Conservation (phyloP, 2,888 invertebrate genomes). For the Tenthredo distinguenda region DNA sequence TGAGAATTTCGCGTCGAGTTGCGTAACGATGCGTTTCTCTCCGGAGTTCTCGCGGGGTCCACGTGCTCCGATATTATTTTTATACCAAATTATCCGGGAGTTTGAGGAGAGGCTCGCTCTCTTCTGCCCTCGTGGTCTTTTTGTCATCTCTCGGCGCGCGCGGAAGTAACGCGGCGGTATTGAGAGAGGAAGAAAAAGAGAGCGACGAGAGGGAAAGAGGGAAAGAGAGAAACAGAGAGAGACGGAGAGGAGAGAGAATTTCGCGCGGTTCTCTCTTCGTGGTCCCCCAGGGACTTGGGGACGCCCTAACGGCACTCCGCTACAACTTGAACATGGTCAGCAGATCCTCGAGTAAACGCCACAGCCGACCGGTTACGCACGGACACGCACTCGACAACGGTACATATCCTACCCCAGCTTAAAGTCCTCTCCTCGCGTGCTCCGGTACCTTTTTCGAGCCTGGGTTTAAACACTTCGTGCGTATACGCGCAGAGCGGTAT, state of each 20-base stretch:
- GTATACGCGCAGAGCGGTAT: neutral
- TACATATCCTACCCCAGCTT: slow-evolving; percentile 46
- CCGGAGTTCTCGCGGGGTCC: neutral
- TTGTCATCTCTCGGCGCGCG: slow-evolving; percentile 17
- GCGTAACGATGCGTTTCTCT: neutral
- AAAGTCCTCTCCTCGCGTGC: neutral
- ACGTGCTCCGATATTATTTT: neutral
- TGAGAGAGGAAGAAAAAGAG: slow-evolving; percentile 37
- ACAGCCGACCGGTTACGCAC: slow-evolving; percentile 48
- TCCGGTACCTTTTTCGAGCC: slow-evolving; percentile 24
- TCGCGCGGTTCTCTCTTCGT: slow-evolving; percentile 22
- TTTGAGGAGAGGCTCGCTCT: neutral
- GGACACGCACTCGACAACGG: slow-evolving; percentile 52
- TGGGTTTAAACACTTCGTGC: neutral
- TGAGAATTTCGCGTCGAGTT: neutral
- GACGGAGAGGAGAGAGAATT: slow-evolving; percentile 1
- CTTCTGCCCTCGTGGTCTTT: neutral
- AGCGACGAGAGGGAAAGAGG: slow-evolving; percentile 27
- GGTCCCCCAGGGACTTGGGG: slow-evolving; percentile 53
- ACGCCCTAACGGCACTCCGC: slow-evolving; percentile 54
- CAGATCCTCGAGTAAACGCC: slow-evolving; percentile 30
- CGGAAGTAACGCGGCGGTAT: slow-evolving; percentile 13
- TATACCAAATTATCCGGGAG: neutral
- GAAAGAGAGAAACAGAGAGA: slow-evolving; percentile 4
- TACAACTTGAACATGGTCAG: slow-evolving; percentile 43